Conservation (phyloP, 2,797 vertebrate genomes). For the Sebastolobus alascanus region DNA sequence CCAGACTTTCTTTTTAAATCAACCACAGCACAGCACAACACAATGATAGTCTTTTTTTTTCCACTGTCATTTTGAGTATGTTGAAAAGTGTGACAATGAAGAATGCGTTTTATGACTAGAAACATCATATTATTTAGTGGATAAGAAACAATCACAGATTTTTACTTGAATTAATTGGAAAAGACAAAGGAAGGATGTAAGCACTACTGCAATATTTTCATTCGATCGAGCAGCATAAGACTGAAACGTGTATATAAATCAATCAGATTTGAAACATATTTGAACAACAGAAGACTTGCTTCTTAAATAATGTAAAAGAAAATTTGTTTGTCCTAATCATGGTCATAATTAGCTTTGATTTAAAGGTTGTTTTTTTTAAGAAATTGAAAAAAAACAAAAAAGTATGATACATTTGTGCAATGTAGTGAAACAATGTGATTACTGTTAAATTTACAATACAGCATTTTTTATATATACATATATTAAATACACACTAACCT, state of each 20-base stretch:
- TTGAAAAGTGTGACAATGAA: neutral
- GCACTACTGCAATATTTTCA: neutral
- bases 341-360: neutral
- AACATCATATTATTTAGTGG: neutral
- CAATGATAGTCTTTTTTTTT: neutral
- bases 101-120: neutral
- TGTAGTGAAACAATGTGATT: neutral
- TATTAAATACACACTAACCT: neutral
- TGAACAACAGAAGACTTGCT: neutral
- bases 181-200: neutral
- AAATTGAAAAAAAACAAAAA: neutral
- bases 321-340: neutral
- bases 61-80: conserved; percentile 2
- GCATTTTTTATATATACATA: no score
- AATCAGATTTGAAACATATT: neutral
- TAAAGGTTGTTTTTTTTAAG: no score
- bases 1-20: neutral
- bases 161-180: neutral
- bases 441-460: neutral
- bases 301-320: neutral
- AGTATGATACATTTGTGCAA: neutral
- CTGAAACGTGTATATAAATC: neutral
- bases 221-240: neutral
- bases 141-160: neutral
- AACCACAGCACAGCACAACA: conserved; percentile 5